phyloP scores from a whole-genome alignment of 2,797 vertebrate genomes.

The Cyclura pinguis region DNA sequence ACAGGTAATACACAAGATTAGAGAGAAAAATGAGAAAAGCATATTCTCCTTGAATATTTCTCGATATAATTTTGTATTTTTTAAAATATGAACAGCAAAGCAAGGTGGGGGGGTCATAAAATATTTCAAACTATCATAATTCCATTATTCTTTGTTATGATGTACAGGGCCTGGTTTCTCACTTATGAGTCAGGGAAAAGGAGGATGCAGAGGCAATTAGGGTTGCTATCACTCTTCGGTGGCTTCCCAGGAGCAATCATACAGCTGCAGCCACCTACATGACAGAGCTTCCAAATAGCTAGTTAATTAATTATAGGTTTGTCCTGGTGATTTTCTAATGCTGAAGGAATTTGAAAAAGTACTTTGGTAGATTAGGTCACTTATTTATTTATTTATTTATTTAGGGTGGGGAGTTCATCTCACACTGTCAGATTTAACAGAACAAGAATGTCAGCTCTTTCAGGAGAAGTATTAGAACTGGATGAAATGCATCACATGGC shows the following conservation, averaged over 20 bases:
- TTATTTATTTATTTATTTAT: no score
- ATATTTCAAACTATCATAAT: slow-evolving; percentile 37
- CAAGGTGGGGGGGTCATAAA: not conserved
- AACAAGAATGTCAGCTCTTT: no score
- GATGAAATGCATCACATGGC: no score
- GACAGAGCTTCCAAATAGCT: no score
- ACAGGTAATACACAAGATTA: slow-evolving; percentile 69
- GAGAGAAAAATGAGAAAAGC: slow-evolving; percentile 37
- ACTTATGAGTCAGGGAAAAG: not conserved
- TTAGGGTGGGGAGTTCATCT: no score
- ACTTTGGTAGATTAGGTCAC: no score
- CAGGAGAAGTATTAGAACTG: no score
- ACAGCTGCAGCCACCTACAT: not conserved
- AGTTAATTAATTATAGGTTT: no score
- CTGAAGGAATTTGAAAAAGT: not conserved
- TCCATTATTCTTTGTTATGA: slow-evolving; percentile 55
- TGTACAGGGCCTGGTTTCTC: slow-evolving; percentile 9
- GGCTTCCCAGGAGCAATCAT: no score
- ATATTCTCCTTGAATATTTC: slow-evolving; percentile 64
- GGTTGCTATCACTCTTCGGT: no score
- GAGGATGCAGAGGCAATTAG: no score
- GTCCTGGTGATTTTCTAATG: not conserved
- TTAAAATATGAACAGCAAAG: not conserved
- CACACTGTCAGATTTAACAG: no score
- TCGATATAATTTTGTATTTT: slow-evolving; percentile 58